Percentiles rank a stretch among this genome's conserved stretches.
Conservation (phyloP, 2,797 vertebrate genomes). For the Hirundo rustica region DNA sequence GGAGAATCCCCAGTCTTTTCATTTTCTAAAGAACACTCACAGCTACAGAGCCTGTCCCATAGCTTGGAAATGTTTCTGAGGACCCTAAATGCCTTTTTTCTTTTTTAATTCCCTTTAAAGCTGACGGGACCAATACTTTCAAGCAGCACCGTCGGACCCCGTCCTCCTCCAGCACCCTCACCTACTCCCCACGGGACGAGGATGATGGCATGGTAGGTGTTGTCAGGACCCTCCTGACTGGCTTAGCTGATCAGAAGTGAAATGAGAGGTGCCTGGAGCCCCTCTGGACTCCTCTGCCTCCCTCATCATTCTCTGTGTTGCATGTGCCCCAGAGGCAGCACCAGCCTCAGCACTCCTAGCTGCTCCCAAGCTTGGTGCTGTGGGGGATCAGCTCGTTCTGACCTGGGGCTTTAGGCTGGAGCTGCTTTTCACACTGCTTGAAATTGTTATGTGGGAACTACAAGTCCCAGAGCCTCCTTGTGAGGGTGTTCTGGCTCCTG, state of each 20-base stretch:
- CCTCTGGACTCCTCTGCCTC: not conserved
- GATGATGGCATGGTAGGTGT: slow-evolving; percentile 92
- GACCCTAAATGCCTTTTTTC: not conserved
- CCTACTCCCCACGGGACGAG: slow-evolving; percentile 92
- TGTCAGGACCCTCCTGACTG: not conserved
- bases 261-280: not conserved
- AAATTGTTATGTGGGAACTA: not conserved
- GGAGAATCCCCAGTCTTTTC: not conserved
- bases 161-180: slow-evolving; percentile 94
- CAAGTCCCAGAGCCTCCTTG: not conserved
- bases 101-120: slow-evolving; percentile 61
- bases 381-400: not conserved
- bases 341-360: not conserved
- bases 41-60: not conserved
- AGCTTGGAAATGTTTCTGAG: not conserved
- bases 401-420: not conserved
- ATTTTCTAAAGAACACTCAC: not conserved
- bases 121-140: slow-evolving; percentile 86
- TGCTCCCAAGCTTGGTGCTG: not conserved
- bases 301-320: rapidly evolving
- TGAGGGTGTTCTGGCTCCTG: not conserved
- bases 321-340: not conserved
- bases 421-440: not conserved
- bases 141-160: slow-evolving; percentile 95
- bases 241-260: not conserved